Percentiles rank a stretch among this genome's conserved stretches.
These are phyloP conservation scores for Virgularia gustaviana DNA, from an alignment of 92 coral and sea anemone species.

Conservation along the genomic window DNA sequence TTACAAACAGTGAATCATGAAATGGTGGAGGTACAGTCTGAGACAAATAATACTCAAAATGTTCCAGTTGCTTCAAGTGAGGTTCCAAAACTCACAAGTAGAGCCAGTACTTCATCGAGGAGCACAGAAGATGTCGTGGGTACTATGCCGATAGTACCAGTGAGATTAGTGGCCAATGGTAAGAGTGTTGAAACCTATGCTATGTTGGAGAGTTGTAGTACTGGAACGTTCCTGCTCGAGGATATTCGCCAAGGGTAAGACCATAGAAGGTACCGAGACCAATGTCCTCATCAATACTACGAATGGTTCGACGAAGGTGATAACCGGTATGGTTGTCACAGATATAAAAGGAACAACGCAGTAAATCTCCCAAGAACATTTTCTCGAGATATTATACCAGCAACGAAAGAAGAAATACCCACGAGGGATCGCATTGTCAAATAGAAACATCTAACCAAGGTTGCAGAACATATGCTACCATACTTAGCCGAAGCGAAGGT, in stretches of 20 bases:
- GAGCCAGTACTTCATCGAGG: background rate
- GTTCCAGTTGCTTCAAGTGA: background rate
- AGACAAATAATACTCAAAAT: background rate
- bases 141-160: conserved; percentile 50
- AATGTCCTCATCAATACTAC: conserved; percentile 30
- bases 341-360: too few relatives aligned
- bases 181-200: conserved; percentile 43
- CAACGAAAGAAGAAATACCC: conserved; percentile 20
- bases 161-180: conserved; percentile 25
- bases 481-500: too few relatives aligned
- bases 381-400: conserved; percentile 42
- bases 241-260: background rate
- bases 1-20: too few relatives aligned
- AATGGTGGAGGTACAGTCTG: background rate
- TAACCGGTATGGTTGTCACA: too few relatives aligned
- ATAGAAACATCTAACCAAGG: too few relatives aligned
- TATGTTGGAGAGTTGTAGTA: conserved; percentile 57
- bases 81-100: background rate
- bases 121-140: background rate
- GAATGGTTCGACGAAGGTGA: conserved; percentile 39
- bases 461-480: too few relatives aligned
- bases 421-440: too few relatives aligned
- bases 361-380: conserved; percentile 36
- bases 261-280: conserved; percentile 12
- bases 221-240: conserved; percentile 45